Evolutionary conservation across 2,113 vertebrate species (phyloP).

Genomic region (Motacilla alba): DNA sequence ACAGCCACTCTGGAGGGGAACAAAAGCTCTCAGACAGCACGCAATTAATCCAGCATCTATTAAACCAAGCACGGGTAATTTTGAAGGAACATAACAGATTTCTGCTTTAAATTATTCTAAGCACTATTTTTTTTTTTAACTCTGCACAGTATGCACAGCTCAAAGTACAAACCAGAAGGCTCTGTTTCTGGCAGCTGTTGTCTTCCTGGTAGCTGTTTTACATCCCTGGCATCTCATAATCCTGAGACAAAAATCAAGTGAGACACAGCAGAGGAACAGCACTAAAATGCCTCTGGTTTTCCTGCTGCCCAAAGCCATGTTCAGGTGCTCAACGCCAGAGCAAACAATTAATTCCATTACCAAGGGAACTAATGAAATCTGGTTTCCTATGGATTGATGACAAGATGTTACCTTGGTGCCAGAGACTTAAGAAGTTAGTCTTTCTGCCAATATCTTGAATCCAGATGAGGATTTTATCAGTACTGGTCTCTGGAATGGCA

Average conservation of each 20-base stretch:
- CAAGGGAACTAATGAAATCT: constrained; percentile 39
- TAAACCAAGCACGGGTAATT: constrained; percentile 62
- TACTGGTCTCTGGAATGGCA: neutral
- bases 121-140: constrained; percentile 42
- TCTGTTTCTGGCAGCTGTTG: constrained; percentile 37
- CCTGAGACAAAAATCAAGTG: constrained; percentile 20
- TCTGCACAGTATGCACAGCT: neutral
- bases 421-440: constrained; percentile 10
- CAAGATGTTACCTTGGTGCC: neutral
- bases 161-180: constrained; percentile 46
- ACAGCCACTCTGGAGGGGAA: constrained; percentile 48
- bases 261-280: neutral
- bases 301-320: neutral
- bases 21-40: constrained; percentile 64
- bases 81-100: constrained; percentile 57
- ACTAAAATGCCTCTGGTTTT: constrained; percentile 18
- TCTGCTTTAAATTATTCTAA: constrained; percentile 61
- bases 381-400: constrained; percentile 47
- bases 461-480: constrained; percentile 37
- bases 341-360: constrained; percentile 39
- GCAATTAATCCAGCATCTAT: constrained; percentile 65
- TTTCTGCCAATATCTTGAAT: constrained; percentile 21
- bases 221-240: constrained; percentile 37
- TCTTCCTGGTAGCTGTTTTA: constrained; percentile 15
- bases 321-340: neutral